Base-by-base conservation (phyloP, 2,797 vertebrate species). In the Australoheros facetus region DNA sequence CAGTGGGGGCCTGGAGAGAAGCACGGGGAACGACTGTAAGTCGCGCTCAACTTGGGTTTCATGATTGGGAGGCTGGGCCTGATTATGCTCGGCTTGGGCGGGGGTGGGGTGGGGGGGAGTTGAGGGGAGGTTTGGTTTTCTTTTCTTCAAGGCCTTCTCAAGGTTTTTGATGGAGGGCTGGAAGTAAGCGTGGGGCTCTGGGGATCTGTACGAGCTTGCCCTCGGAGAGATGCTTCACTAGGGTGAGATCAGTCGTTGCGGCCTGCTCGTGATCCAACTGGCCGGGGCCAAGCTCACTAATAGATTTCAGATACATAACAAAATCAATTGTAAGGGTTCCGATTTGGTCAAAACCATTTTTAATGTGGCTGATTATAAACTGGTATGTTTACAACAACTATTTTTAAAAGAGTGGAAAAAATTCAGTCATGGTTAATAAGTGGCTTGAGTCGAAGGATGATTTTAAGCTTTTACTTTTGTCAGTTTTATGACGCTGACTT, bases 21-120 rank as follows among this genome's bases (percentile, higher is more conserved):
- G 90, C 53, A 64, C 56, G 37, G 85, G 83, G 88, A 85, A 88
- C 72, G 87, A 85, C 88, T 92, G 90, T 91, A 91, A 93, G 92
- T 94, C 72, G 83, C 82, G 90, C 92, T 94, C 90, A 94, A 93
- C 94, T 95, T 94, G 92, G 90, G 92, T 95, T 96, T 92, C 93
- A 90, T 95, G 94, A 95, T 95, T 96, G 93, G 88, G 89, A 94
- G 89, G 92, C 95, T 95, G 93, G 89, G 91, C 93, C 88, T 96
- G 94, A 96, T 96, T 96, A 95, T 91, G 84, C 87, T 83, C 55
- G 84, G 85, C 83, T 86, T 48, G 11, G 81, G 56, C 56, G 54
- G 42, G 55, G 56, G n/a, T n/a, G 14, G 54, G 62, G 30, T 58
- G 71, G 80, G 42, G 23, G 42, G 42, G 26, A 3, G 26, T 26